phyloP scores from a whole-genome alignment of 2,797 vertebrate genomes.

The Diglossa cyanea region DNA sequence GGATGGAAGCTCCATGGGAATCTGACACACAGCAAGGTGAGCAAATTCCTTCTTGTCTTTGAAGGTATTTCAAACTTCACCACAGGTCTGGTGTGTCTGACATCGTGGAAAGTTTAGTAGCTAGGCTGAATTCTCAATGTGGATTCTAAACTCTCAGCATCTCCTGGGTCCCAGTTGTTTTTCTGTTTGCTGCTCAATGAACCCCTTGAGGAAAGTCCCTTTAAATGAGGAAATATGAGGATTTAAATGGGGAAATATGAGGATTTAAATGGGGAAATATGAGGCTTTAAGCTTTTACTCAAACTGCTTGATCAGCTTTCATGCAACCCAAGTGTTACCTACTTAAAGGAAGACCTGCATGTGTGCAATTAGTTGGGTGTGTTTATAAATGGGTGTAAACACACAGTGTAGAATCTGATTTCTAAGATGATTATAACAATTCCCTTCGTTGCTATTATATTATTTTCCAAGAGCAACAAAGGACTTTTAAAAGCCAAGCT shows the following conservation, averaged over 20 bases:
- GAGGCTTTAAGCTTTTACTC: neutral
- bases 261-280: neutral
- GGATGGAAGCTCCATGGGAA: neutral
- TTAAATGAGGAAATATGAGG: neutral
- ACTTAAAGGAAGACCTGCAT: neutral
- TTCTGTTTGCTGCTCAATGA: neutral
- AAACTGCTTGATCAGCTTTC: neutral
- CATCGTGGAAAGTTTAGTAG: neutral
- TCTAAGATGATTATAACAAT: neutral
- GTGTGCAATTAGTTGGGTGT: neutral
- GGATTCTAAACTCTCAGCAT: neutral
- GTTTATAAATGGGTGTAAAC: no score
- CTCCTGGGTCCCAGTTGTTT: slow-evolving; percentile 38
- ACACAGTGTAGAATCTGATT: neutral
- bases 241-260: neutral
- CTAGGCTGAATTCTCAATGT: neutral
- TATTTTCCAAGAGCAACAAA: neutral
- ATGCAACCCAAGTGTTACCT: neutral
- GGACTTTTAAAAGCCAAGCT: neutral
- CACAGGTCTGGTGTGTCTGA: neutral
- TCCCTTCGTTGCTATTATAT: neutral
- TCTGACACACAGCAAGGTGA: neutral
- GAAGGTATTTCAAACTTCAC: neutral
- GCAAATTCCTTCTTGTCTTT: neutral
- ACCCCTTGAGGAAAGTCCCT: slow-evolving; percentile 11